phyloP scores from a whole-genome alignment of 2,113 vertebrate genomes.

The Rallus limicola region DNA sequence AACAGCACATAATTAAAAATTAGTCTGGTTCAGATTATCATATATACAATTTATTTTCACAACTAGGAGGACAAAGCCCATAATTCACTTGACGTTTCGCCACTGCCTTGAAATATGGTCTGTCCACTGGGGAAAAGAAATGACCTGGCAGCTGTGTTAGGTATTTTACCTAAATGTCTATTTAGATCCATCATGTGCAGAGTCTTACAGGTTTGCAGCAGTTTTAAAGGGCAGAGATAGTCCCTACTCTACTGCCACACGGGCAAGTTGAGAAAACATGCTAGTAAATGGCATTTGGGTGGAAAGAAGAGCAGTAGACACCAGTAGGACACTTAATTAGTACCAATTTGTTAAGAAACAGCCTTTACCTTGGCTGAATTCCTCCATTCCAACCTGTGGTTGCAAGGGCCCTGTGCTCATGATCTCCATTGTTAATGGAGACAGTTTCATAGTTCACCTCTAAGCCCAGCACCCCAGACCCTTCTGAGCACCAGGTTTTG shows the following conservation, averaged over 20 bases:
- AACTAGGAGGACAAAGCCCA: slow-evolving; percentile 21
- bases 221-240: background rate
- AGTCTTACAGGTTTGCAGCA: slow-evolving; percentile 9
- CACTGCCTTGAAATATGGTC: slow-evolving; percentile 23
- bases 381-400: background rate
- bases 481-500: background rate
- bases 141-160: slow-evolving; percentile 29
- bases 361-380: background rate
- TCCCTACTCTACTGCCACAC: background rate
- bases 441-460: background rate
- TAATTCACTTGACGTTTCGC: slow-evolving; percentile 42
- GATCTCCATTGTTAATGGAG: background rate
- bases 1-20: slow-evolving; percentile 25
- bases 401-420: background rate
- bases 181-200: background rate
- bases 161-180: slow-evolving; percentile 42
- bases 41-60: slow-evolving; percentile 42
- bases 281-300: background rate
- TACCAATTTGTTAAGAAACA: background rate
- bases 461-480: background rate
- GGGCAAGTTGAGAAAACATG: background rate
- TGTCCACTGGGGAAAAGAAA: slow-evolving; percentile 37
- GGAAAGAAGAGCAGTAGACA: background rate
- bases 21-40: slow-evolving; percentile 27
- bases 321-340: background rate